Conservation (phyloP, 2,888 invertebrate genomes). For the Aquatica leii region DNA sequence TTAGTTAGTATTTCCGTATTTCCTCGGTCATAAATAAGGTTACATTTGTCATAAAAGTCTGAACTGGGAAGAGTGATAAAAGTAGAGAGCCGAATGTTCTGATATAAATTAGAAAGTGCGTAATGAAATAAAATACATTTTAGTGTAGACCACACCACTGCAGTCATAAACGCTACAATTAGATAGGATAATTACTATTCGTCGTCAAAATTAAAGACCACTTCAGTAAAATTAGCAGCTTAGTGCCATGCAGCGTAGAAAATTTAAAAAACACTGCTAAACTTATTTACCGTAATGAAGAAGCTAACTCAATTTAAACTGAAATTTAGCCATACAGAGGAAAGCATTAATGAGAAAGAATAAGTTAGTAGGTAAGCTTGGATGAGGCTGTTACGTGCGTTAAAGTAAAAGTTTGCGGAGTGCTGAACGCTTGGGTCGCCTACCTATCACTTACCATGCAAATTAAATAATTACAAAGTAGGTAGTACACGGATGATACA, state of each 20-base stretch:
- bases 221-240: conserved; percentile 32
- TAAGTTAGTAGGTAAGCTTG: conserved; percentile 51
- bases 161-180: conserved; percentile 41
- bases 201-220: conserved; percentile 43
- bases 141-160: no score
- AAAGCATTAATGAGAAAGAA: conserved; percentile 56
- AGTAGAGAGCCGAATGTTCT: no score
- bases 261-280: conserved; percentile 48
- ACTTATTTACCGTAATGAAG: conserved; percentile 56
- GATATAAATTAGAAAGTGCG: no score
- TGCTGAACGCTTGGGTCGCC: conserved; percentile 49
- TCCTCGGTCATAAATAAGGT: no score
- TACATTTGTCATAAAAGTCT: no score
- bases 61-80: no score
- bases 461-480: conserved; percentile 61
- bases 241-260: no score
- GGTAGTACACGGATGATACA: conserved; percentile 54
- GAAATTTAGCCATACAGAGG: conserved; percentile 51
- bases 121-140: no score
- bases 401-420: conserved; percentile 53
- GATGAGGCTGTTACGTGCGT: conserved; percentile 39
- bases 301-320: conserved; percentile 56
- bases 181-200: conserved; percentile 45
- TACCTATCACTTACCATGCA: conserved; percentile 60
- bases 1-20: no score